Percentiles rank a stretch among this genome's conserved stretches.
Conservation (phyloP, 2,797 vertebrate species). For the Anguilla megastoma region DNA sequence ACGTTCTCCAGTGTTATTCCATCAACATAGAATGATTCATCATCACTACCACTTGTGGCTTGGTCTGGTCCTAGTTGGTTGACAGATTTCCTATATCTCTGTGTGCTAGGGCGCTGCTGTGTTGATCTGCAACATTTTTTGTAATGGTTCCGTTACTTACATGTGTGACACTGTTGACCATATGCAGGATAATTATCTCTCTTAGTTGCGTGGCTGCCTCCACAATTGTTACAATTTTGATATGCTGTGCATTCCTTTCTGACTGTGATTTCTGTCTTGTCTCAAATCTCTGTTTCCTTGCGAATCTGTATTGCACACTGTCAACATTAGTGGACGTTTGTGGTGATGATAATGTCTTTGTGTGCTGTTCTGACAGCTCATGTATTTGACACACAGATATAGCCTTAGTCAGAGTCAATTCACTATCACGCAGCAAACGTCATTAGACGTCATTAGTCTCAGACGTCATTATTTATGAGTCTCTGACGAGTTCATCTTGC, state of each 20-base stretch:
- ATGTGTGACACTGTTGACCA: background rate
- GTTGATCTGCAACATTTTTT: slow-evolving; percentile 24
- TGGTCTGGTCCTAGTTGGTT: background rate
- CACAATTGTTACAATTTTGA: background rate
- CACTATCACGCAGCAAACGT: background rate
- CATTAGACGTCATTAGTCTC: background rate
- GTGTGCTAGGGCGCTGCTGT: background rate
- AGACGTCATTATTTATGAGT: slow-evolving; percentile 13
- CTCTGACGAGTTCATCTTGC: background rate
- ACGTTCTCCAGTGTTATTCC: background rate
- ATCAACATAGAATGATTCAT: too few species aligned
- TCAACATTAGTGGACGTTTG: background rate
- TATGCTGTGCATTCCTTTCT: too few species aligned
- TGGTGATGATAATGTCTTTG: background rate
- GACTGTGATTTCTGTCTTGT: background rate
- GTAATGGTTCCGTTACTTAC: slow-evolving; percentile 16
- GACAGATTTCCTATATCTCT: slow-evolving; percentile 4
- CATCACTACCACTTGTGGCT: too few species aligned
- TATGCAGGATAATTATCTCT: background rate
- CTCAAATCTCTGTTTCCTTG: background rate
- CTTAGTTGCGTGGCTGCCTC: background rate
- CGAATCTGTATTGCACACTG: background rate
- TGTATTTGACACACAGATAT: background rate
- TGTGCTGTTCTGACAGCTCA: too few species aligned
- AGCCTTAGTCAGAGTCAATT: background rate